These are phyloP conservation scores for Limenitis arthemis DNA, from an alignment of 2,888 invertebrate genomes.

Conservation along the genomic window DNA sequence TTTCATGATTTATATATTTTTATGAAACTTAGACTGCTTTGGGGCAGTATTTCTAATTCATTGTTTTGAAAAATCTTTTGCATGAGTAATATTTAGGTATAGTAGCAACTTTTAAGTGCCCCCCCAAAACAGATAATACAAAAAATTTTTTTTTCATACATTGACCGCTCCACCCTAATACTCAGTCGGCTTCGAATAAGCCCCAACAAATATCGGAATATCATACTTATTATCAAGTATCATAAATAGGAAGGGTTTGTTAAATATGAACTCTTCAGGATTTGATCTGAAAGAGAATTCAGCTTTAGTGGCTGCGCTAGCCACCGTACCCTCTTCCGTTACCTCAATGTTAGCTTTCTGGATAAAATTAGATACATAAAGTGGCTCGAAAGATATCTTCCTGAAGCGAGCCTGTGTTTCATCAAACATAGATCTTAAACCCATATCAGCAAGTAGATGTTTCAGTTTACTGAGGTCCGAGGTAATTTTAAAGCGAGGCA, in stretches of 20 bases:
- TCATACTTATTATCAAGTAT: conserved; percentile 45
- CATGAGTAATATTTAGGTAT: no score
- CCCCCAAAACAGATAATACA: background rate
- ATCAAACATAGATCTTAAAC: conserved; percentile 47
- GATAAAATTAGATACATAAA: conserved; percentile 46
- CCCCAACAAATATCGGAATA: conserved; percentile 50
- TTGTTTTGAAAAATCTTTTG: no score
- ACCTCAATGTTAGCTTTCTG: conserved; percentile 59
- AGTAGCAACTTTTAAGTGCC: no score
- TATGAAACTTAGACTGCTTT: no score
- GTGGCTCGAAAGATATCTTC: conserved; percentile 36
- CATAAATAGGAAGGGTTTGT: conserved; percentile 57
- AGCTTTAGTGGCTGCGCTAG: conserved; percentile 37
- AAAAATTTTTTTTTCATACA: conserved; percentile 3
- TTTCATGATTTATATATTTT: no score
- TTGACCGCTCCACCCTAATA: no score
- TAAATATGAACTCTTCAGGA: conserved; percentile 38
- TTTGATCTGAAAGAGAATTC: conserved; percentile 32
- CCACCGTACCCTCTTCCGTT: conserved; percentile 50
- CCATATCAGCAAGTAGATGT: conserved; percentile 55
- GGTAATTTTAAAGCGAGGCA: conserved; percentile 73
- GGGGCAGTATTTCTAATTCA: no score
- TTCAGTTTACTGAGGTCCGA: conserved; percentile 62
- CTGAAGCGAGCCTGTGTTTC: conserved; percentile 36
- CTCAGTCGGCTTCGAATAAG: conserved; percentile 50